Percentiles rank a stretch among this genome's conserved stretches.
Conservation (phyloP, 1,140 invertebrate genomes). For the Atopsyche davidsoni region DNA sequence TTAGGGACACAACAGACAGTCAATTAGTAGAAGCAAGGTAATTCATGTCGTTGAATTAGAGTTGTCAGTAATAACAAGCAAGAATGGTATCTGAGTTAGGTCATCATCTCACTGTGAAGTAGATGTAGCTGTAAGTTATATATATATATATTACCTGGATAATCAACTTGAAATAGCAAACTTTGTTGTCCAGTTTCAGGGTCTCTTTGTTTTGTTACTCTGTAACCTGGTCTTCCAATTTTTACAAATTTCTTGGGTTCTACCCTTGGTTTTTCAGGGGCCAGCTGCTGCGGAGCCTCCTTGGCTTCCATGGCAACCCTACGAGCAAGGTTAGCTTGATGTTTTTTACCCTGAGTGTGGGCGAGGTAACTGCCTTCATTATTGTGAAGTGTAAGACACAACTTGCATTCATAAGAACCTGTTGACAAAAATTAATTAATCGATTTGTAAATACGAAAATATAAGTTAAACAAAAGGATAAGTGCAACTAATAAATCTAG, state of each 20-base stretch:
- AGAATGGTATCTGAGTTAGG: no score
- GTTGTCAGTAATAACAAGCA: no score
- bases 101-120: no score
- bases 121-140: constrained; percentile 11
- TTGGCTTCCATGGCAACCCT: constrained; percentile 98
- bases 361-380: constrained; percentile 99
- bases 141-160: constrained; percentile 60
- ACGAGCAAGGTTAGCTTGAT: constrained; percentile 97
- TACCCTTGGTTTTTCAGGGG: constrained; percentile 90
- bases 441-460: not conserved
- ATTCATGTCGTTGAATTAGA: no score
- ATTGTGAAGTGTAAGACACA: constrained; percentile 97
- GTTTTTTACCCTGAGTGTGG: constrained; percentile 99
- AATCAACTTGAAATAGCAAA: constrained; percentile 94
- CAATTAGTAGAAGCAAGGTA: no score
- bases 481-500: not conserved
- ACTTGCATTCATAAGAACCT: constrained; percentile 98
- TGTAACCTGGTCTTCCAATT: constrained; percentile 97
- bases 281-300: constrained; percentile 84
- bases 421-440: constrained; percentile 16
- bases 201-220: constrained; percentile 98
- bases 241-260: constrained; percentile 99
- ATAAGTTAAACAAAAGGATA: not conserved
- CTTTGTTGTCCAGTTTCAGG: constrained; percentile 93
- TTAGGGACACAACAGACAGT: no score